phyloP scores from a whole-genome alignment of 1,140 invertebrate genomes.

The Protaetia brevitarsis region DNA sequence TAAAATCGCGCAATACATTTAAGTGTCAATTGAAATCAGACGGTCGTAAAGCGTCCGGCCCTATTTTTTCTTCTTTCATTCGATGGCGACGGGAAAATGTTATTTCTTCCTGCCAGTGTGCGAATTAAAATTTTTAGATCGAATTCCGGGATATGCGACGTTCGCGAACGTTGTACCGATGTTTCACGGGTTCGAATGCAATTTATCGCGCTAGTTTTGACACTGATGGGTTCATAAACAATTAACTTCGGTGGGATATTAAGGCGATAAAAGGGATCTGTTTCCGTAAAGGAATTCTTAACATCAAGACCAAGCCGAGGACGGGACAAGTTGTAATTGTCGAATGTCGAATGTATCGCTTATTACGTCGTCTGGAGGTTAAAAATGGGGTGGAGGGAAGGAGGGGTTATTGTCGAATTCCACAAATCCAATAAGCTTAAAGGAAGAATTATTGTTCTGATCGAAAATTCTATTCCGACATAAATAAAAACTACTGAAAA shows the following conservation, averaged over 20 bases:
- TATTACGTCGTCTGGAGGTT: no score
- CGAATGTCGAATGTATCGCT: no score
- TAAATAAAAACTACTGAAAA: no score
- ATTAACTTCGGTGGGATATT: neutral
- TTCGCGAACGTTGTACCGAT: neutral
- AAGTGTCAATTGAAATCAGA: constrained; percentile 12
- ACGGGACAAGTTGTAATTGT: no score
- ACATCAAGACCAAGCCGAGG: no score
- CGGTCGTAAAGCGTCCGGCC: constrained; percentile 4
- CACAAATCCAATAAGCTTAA: no score
- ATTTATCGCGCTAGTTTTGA: constrained; percentile 11
- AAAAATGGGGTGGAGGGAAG: no score
- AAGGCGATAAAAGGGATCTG: neutral
- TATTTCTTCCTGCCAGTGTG: neutral
- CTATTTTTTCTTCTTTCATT: neutral
- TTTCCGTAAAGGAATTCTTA: no score
- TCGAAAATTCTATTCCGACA: no score
- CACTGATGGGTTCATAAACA: constrained; percentile 7
- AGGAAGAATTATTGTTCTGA: no score
- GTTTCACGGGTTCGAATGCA: neutral
- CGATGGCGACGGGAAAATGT: neutral
- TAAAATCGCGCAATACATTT: neutral
- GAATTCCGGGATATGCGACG: neutral
- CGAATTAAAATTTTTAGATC: constrained; percentile 6
- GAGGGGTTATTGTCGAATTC: no score